These are phyloP conservation scores for Xanthia icteritia DNA, from an alignment of 2,888 invertebrate genomes.

Conservation along the genomic window DNA sequence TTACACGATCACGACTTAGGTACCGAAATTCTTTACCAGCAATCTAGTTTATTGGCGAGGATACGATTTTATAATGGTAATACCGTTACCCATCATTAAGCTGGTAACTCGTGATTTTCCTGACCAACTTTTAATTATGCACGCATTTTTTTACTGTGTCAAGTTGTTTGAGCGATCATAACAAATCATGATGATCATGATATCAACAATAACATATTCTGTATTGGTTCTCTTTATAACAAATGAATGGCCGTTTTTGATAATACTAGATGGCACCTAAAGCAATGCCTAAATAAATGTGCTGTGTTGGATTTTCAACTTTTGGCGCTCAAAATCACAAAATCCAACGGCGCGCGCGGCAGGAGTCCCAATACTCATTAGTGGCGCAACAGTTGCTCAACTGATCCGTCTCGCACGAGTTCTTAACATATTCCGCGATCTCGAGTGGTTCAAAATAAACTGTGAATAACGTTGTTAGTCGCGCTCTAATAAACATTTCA, in stretches of 20 bases:
- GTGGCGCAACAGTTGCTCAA: slow-evolving; percentile 45
- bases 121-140: not conserved
- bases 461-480: slow-evolving; percentile 60
- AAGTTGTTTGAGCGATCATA: not conserved
- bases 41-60: not conserved
- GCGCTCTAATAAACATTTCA: slow-evolving; percentile 64
- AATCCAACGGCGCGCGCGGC: not conserved
- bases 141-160: not conserved
- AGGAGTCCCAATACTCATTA: not conserved
- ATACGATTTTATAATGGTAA: not conserved
- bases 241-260: not conserved
- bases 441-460: slow-evolving; percentile 50
- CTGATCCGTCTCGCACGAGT: slow-evolving; percentile 56
- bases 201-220: not conserved
- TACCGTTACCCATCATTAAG: not conserved
- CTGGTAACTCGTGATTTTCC: not conserved
- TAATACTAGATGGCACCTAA: not conserved
- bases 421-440: slow-evolving; percentile 43
- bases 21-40: not conserved
- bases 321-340: not conserved
- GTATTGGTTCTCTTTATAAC: not conserved
- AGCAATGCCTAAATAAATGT: not conserved
- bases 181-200: slow-evolving; percentile 2
- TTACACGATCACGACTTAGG: not conserved
- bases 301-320: not conserved